Base-by-base conservation (phyloP, 2,797 vertebrate species). In the Somateria mollissima region DNA sequence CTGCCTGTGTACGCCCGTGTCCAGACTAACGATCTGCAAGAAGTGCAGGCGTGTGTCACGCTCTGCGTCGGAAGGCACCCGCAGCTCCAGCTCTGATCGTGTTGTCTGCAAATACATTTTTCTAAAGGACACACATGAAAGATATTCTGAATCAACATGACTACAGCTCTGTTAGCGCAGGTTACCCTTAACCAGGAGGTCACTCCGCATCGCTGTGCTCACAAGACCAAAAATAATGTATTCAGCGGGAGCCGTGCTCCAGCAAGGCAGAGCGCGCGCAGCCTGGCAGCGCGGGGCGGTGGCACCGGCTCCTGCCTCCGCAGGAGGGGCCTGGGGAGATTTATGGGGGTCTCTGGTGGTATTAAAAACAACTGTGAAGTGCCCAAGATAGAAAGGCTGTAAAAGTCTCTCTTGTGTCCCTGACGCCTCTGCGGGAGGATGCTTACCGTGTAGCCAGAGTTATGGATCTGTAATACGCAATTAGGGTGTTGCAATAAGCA, bases 121-220 rank as follows among this genome's bases (percentile, higher is more conserved):
- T 30, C 81, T 89, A 25, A 78, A 95, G 92, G 96, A 96, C 95
- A 92, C 92, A 93, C 95, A 78, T 90, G 95, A 82, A 60, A 79
- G 94, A 81, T 54, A 73, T 78, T 94, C 25, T 58, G 92, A 82
- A 66, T 84, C 74, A 13, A 90, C 86, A 88, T 1, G 89, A 72
- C 39, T 84, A 53, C 90, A 75, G 91, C 96, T 92, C 81, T 92
- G 94, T 93, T 96, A 82, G 30, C 9, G 8, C 18, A 16, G 94
- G 87, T 58, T 90, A 80, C 95, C 77, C 92, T 62, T 76, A 87
- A 84, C 92, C 91, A 51, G 74, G 4, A 82, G 95, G 96, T 95
- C 95, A 90, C 64, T 73, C 81, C 95, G 8, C 90, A 39, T 60
- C 78, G 11, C 91, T 60, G 91, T 89, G 94, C 91, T 96, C 95